Conservation (phyloP, 1,140 invertebrate genomes). For the Sarcophaga peregrina region DNA sequence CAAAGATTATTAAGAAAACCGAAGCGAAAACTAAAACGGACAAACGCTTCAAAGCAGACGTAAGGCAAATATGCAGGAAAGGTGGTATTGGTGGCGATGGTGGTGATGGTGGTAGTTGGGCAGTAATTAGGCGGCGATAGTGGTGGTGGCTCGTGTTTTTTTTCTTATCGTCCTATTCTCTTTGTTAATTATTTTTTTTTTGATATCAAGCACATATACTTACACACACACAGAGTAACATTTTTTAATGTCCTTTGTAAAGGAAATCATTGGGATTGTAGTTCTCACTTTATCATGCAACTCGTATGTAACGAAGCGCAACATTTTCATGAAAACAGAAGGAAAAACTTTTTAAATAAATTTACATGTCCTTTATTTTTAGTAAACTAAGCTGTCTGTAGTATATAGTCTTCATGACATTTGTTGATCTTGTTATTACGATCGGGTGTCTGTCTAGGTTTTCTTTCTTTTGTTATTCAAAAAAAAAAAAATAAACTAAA, state of each 20-base stretch:
- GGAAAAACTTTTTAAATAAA: conserved; percentile 31
- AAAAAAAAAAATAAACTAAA: too few relatives aligned
- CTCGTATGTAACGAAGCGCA: conserved; percentile 26
- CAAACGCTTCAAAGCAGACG: too few relatives aligned
- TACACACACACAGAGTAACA: too few relatives aligned
- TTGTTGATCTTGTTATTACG: conserved; percentile 32
- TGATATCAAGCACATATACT: too few relatives aligned
- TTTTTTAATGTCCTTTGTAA: conserved; percentile 32
- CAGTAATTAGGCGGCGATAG: background rate
- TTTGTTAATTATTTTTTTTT: background rate
- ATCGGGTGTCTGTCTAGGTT: background rate
- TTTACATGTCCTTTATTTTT: conserved; percentile 3
- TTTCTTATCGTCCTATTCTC: background rate
- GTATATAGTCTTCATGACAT: background rate
- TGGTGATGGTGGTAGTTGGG: background rate
- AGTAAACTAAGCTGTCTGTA: background rate
- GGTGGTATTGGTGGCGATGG: conserved; percentile 18
- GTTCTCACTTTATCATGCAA: background rate
- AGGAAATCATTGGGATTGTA: background rate
- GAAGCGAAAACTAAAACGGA: conserved; percentile 6
- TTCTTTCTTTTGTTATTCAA: background rate
- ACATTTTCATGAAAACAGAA: conserved; percentile 33
- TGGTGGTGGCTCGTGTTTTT: background rate
- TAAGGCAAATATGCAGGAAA: background rate
- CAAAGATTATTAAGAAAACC: conserved; percentile 38